Evolutionary conservation across 2,113 vertebrate species (phyloP).

Genomic region (Podarcis raffonei): DNA sequence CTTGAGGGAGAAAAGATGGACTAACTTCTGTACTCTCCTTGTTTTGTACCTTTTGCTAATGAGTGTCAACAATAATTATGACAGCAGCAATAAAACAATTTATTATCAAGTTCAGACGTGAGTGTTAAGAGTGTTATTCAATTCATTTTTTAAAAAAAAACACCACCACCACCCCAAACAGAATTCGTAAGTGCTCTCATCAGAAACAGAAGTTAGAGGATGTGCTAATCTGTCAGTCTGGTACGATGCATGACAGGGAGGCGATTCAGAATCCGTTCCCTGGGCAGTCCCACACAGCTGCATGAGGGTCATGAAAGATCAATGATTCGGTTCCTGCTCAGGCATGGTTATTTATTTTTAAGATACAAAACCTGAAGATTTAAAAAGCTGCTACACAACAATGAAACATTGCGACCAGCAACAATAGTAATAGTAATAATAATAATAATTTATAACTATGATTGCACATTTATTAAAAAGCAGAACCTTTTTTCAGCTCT

Average conservation of each 20-base stretch:
- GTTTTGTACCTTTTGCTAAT: constrained; percentile 4
- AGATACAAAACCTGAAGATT: neutral
- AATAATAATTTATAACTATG: neutral
- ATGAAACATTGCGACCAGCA: neutral
- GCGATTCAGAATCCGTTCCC: neutral
- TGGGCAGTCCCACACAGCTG: neutral
- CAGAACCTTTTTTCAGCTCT: no score
- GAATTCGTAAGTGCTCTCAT: neutral
- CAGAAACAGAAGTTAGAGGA: neutral
- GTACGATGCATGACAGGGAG: neutral
- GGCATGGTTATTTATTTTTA: neutral
- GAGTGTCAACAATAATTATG: neutral
- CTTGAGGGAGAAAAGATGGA: neutral
- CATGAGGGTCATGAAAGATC: neutral
- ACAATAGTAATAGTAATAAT: neutral
- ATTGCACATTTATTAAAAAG: neutral
- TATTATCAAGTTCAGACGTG: neutral
- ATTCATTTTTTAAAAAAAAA: neutral
- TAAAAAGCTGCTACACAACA: neutral
- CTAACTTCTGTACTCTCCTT: neutral
- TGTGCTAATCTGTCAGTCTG: no score
- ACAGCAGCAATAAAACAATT: constrained; percentile 11
- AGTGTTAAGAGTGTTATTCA: neutral
- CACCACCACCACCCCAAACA: neutral
- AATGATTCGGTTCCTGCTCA: neutral